Percentiles rank a stretch among this genome's conserved stretches.
These are phyloP conservation scores for Polymixis lichenea DNA, from an alignment of 2,888 invertebrate genomes.

Conservation along the genomic window DNA sequence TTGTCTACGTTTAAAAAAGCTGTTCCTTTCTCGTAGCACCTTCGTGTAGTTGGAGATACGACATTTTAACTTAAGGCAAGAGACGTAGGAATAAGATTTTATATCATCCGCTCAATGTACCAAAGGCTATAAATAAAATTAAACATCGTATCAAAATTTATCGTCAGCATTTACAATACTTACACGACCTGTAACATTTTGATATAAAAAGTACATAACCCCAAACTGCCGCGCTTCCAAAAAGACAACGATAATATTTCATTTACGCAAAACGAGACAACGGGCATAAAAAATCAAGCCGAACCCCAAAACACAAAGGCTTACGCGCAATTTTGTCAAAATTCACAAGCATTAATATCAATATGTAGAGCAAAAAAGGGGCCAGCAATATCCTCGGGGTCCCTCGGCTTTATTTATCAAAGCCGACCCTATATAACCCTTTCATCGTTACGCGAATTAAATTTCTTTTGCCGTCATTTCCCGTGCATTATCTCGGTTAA, in stretches of 20 bases:
- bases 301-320: constrained; percentile 68
- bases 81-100: neutral
- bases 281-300: constrained; percentile 64
- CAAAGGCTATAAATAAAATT: constrained; percentile 44
- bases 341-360: constrained; percentile 90
- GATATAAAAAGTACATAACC: constrained; percentile 48
- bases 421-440: constrained; percentile 88
- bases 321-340: constrained; percentile 87
- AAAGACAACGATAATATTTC: constrained; percentile 68
- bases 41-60: neutral
- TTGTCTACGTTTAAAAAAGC: neutral
- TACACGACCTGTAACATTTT: constrained; percentile 51
- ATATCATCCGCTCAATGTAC: neutral
- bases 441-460: constrained; percentile 90
- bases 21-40: neutral
- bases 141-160: constrained; percentile 47
- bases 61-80: neutral
- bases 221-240: constrained; percentile 53
- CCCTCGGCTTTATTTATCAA: constrained; percentile 88
- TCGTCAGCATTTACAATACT: constrained; percentile 48
- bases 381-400: constrained; percentile 85
- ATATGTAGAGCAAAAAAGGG: constrained; percentile 89
- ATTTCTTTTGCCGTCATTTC: constrained; percentile 91
- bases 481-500: constrained; percentile 90
- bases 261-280: constrained; percentile 68